These are phyloP conservation scores for Dicentrarchus labrax DNA, from an alignment of 2,113 vertebrate species.

Conservation along the genomic window DNA sequence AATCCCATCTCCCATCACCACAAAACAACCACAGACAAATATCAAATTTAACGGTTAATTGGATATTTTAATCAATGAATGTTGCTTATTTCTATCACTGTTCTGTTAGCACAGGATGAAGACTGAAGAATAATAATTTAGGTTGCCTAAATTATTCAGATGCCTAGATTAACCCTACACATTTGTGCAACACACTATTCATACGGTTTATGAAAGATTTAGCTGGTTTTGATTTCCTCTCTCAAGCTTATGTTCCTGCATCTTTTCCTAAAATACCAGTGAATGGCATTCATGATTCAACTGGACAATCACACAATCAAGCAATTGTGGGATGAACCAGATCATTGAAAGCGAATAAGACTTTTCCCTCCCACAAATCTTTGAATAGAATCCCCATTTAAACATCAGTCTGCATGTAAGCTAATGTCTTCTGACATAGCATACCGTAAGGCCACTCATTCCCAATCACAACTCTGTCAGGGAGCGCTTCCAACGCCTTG, in stretches of 20 bases:
- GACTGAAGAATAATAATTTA: constrained; percentile 2
- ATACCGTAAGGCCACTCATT: constrained; percentile 65
- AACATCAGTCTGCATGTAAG: constrained; percentile 70
- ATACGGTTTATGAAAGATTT: constrained; percentile 49
- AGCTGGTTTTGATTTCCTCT: constrained; percentile 51
- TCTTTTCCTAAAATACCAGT: constrained; percentile 78
- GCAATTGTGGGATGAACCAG: constrained; percentile 65
- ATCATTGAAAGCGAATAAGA: constrained; percentile 65
- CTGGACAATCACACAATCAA: constrained; percentile 68
- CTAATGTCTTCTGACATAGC: constrained; percentile 77
- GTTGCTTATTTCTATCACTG: neutral
- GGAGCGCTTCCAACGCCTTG: constrained; percentile 64
- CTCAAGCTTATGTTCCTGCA: constrained; percentile 51
- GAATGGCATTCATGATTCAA: constrained; percentile 56
- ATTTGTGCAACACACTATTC: constrained; percentile 38
- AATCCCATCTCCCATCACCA: no score
- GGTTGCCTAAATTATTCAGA: neutral
- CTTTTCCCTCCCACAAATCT: constrained; percentile 72
- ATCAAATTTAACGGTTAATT: no score
- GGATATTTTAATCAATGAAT: neutral
- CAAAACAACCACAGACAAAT: no score
- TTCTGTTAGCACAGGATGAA: neutral
- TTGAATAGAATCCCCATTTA: constrained; percentile 75
- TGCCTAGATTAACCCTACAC: constrained; percentile 30
- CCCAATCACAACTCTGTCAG: constrained; percentile 67